Base-by-base conservation (phyloP, 2,888 invertebrate genomes). In the Oxytorus armatus region DNA sequence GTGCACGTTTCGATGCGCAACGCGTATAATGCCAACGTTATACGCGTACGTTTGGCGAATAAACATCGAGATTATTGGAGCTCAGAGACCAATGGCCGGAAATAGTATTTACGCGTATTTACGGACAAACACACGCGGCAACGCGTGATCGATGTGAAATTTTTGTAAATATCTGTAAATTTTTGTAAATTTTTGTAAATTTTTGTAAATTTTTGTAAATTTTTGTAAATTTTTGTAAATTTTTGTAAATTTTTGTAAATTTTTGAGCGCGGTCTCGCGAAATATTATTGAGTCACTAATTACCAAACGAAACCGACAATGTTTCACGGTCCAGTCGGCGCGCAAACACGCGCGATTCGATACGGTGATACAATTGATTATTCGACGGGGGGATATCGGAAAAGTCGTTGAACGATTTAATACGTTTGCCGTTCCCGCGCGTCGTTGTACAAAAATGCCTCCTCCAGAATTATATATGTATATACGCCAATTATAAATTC, bases 371-470 rank as follows among this genome's bases (percentile, higher is more conserved):
- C n/a, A n/a, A n/a, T n/a, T n/a, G n/a, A n/a, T n/a, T n/a, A 80
- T 78, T 57, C 73, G 73, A 61, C 70, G 82, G 73, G 76, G 82
- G 73, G 76, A 83, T 82, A 83, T 80, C 78, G 83, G n/a, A n/a
- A 83, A 83, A 83, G 83, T 83, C 76, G 83, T 80, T 82, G 72
- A 66, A 57, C 47, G 75, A 42, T 72, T 76, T 61, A 61, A 66
- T 36, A 11, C 23, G 39, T 42, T 23, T 47, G 18, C 21, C 21
- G 18, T 8, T n/a, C 16, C 16, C 7, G n/a, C 33, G n/a, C 29
- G 51, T 51, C 44, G 18, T 10, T 16, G 18, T 36, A 51, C 42
- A 36, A n/a, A 14, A 2, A 16, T 47, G n/a, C n/a, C n/a, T n/a
- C n/a, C n/a, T n/a, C n/a, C n/a, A n/a, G n/a, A n/a, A 49, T 21